Evolutionary conservation across 2,888 invertebrate species (phyloP).

Genomic region (Thalpophila matura): DNA sequence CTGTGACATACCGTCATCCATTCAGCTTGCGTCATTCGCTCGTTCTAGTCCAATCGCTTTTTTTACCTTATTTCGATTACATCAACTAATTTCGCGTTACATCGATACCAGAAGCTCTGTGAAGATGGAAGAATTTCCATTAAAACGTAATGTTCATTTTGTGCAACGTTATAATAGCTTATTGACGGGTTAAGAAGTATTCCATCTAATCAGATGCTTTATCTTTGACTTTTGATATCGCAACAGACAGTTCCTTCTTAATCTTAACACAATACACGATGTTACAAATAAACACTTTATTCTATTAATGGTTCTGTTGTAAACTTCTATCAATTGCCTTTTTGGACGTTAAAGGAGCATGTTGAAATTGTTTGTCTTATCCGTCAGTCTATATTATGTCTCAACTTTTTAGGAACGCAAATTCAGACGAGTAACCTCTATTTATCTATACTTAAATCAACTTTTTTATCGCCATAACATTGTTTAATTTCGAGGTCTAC

Average conservation of each 20-base stretch:
- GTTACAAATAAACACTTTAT: slow-evolving; percentile 38
- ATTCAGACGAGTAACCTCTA: slow-evolving; percentile 25
- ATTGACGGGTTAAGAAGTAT: slow-evolving; percentile 64
- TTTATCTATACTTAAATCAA: slow-evolving; percentile 43
- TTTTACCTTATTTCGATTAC: slow-evolving; percentile 81
- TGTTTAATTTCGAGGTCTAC: slow-evolving; percentile 52
- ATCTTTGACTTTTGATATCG: slow-evolving; percentile 54
- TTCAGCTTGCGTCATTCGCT: slow-evolving; percentile 73
- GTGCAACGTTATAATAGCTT: slow-evolving; percentile 74
- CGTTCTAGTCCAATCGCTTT: slow-evolving; percentile 74
- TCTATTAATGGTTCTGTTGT: slow-evolving; percentile 29
- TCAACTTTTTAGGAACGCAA: slow-evolving; percentile 27
- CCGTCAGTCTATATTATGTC: slow-evolving; percentile 32
- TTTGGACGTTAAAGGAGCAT: slow-evolving; percentile 24
- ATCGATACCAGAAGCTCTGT: slow-evolving; percentile 74
- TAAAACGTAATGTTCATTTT: slow-evolving; percentile 78
- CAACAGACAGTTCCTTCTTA: slow-evolving; percentile 37
- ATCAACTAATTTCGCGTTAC: slow-evolving; percentile 81
- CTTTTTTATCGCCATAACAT: slow-evolving; percentile 36
- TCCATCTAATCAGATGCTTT: slow-evolving; percentile 58
- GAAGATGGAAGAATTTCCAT: slow-evolving; percentile 78
- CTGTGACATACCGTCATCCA: slow-evolving; percentile 69
- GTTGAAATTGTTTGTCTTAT: slow-evolving; percentile 45
- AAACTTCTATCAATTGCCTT: slow-evolving; percentile 35
- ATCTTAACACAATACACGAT: slow-evolving; percentile 31